These are phyloP conservation scores for Loxodonta africana DNA, from an alignment of 2,113 vertebrate species.

Conservation along the genomic window DNA sequence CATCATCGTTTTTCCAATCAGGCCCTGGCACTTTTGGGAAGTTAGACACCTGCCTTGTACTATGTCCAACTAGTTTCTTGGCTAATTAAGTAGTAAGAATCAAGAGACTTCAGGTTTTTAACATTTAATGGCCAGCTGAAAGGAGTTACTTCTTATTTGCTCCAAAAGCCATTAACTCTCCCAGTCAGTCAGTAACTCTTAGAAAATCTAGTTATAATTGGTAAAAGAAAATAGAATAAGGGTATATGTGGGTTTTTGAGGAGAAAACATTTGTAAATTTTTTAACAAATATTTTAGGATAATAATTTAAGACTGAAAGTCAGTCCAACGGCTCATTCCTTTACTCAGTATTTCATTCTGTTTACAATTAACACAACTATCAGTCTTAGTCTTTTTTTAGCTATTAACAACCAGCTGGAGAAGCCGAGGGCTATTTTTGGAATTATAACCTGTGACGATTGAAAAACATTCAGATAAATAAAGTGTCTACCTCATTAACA, in stretches of 20 bases:
- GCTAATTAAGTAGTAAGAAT: slow-evolving; percentile 3
- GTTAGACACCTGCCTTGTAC: background rate
- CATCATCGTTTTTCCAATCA: background rate
- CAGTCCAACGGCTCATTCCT: background rate
- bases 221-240: background rate
- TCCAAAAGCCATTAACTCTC: background rate
- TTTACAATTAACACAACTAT: slow-evolving; percentile 62
- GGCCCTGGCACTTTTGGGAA: background rate
- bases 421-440: slow-evolving; percentile 65
- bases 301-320: background rate
- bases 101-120: background rate
- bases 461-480: slow-evolving; percentile 56
- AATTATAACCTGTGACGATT: slow-evolving; percentile 59
- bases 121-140: background rate
- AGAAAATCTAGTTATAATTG: background rate
- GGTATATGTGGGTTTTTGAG: background rate
- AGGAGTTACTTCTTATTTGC: background rate
- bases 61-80: background rate
- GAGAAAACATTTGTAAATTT: background rate
- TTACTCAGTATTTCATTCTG: slow-evolving; percentile 23
- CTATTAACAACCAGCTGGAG: slow-evolving; percentile 42
- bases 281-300: background rate
- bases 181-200: background rate
- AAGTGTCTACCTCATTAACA: slow-evolving; percentile 59
- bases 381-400: slow-evolving; percentile 5